A percentile compares a stretch with the other conserved stretches of the same genome.
These are phyloP conservation scores for Hemibagrus guttatus DNA, from an alignment of 2,797 vertebrate genomes.

Conservation along the genomic window DNA sequence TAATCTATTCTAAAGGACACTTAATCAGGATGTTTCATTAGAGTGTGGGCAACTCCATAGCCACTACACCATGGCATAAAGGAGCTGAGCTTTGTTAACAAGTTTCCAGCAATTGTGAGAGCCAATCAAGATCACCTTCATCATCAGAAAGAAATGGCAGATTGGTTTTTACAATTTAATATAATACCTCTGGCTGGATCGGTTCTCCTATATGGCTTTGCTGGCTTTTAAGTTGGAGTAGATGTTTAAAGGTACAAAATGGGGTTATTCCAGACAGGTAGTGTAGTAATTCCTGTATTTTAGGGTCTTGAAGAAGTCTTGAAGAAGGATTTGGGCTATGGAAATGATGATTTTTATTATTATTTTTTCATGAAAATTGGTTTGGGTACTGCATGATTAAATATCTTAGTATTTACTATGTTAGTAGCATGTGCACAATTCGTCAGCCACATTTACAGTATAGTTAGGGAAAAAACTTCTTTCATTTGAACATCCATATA, in stretches of 20 bases:
- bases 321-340: background rate
- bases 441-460: background rate
- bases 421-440: background rate
- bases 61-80: background rate
- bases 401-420: background rate
- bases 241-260: background rate
- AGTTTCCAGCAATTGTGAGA: background rate
- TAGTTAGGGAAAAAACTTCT: background rate
- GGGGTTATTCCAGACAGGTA: background rate
- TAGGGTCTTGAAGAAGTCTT: background rate
- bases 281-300: background rate
- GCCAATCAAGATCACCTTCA: background rate
- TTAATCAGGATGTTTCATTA: conserved; percentile 42
- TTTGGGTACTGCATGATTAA: background rate
- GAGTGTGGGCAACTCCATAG: background rate
- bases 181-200: background rate
- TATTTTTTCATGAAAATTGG: background rate
- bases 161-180: background rate
- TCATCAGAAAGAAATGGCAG: background rate
- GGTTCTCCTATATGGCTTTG: background rate
- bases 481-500: background rate
- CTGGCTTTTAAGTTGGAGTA: background rate
- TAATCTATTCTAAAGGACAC: conserved; percentile 21
- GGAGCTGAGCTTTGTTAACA: background rate
- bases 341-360: background rate